phyloP scores from a whole-genome alignment of 2,113 vertebrate species.

The Rhinolophus ferrumequinum region DNA sequence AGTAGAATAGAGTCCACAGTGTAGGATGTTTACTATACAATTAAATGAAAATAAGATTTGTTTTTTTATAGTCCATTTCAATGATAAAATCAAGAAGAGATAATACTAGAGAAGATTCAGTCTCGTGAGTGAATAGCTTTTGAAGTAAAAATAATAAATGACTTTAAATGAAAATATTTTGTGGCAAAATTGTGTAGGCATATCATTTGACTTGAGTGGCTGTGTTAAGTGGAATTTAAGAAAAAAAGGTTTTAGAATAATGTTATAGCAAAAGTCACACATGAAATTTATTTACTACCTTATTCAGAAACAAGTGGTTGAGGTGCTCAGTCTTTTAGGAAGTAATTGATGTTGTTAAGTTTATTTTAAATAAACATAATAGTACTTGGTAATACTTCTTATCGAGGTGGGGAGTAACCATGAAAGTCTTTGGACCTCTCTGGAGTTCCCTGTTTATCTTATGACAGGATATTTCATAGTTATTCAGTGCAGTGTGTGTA shows the following conservation, averaged over 20 bases:
- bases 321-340: neutral
- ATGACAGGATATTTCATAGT: neutral
- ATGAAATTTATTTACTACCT: conserved; percentile 8
- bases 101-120: neutral
- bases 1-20: neutral
- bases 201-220: neutral
- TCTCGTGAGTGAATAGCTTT: neutral
- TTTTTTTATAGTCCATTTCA: conserved; percentile 25
- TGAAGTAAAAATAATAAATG: conserved; percentile 39
- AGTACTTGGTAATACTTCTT: neutral
- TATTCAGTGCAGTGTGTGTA: neutral
- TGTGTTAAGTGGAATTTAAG: neutral
- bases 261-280: neutral
- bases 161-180: conserved; percentile 34
- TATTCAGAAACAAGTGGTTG: neutral
- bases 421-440: neutral
- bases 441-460: conserved; percentile 8
- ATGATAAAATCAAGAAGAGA: conserved; percentile 23
- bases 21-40: neutral
- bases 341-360: neutral
- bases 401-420: neutral
- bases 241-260: neutral
- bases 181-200: neutral
- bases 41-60: conserved; percentile 3
- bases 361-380: conserved; percentile 9